Evolutionary conservation across 2,113 vertebrate species (phyloP).

Genomic region (Zapus hudsonius): DNA sequence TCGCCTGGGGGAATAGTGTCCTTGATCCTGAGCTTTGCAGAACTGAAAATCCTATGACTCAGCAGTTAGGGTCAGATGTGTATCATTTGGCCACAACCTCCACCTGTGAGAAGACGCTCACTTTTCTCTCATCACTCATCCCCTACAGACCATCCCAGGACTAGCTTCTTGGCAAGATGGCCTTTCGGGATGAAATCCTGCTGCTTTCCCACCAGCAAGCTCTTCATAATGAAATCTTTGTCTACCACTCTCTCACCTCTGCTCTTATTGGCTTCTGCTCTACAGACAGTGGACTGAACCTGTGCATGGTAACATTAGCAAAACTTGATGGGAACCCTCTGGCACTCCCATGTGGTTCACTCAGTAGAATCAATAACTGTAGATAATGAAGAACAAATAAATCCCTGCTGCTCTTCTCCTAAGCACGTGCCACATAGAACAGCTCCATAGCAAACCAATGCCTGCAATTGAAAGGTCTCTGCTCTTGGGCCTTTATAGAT

Average conservation of each 20-base stretch:
- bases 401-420: not conserved
- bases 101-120: not conserved
- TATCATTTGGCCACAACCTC: not conserved
- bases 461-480: not conserved
- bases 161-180: not conserved
- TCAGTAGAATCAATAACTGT: not conserved
- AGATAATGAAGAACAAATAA: conserved; percentile 9
- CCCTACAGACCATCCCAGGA: not conserved
- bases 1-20: not conserved
- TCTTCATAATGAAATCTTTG: not conserved
- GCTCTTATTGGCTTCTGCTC: not conserved
- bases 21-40: not conserved
- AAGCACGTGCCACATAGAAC: not conserved
- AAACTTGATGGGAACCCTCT: not conserved
- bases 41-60: not conserved
- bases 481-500: not conserved
- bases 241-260: not conserved
- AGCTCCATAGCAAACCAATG: not conserved
- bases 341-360: not conserved
- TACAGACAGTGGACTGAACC: not conserved
- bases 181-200: not conserved
- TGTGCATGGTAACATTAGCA: too few species aligned
- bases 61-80: not conserved
- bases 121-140: not conserved
- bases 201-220: not conserved